Percentiles rank a stretch among this genome's conserved stretches.
phyloP scores from a whole-genome alignment of 2,797 vertebrate species.

The Cirrhinus molitorella region DNA sequence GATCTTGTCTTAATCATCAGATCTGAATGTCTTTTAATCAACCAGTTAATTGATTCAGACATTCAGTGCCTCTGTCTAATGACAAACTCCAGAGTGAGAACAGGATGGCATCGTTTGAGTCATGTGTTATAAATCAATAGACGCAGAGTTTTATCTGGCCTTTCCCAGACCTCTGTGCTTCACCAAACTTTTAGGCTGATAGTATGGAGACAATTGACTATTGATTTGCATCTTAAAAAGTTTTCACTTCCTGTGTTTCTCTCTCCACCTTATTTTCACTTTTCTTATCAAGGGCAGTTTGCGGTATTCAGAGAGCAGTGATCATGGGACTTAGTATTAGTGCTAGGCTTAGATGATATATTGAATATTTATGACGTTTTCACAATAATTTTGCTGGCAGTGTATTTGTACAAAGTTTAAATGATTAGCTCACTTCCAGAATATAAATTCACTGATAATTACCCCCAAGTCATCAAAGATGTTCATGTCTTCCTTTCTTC shows the following conservation, averaged over 20 bases:
- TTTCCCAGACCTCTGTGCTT: neutral
- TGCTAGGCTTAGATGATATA: neutral
- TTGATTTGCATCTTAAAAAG: neutral
- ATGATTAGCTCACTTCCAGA: too few species aligned
- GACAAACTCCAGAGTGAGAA: neutral
- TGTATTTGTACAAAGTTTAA: too few species aligned
- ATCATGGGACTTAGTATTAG: neutral
- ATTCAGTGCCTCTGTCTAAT: neutral
- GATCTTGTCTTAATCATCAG: neutral
- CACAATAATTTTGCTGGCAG: neutral
- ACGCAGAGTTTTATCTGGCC: neutral
- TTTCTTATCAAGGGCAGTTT: neutral
- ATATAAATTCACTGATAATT: too few species aligned
- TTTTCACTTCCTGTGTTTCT: neutral
- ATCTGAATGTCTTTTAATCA: neutral
- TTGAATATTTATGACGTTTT: neutral
- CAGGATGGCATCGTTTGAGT: neutral
- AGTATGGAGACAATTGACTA: neutral
- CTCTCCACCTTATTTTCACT: neutral
- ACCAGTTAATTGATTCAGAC: neutral
- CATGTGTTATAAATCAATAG: neutral
- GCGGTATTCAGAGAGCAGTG: neutral
- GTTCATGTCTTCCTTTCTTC: too few species aligned
- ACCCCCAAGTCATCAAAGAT: too few species aligned
- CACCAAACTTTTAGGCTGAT: neutral